Percentiles rank a stretch among this genome's conserved stretches.
phyloP scores from a whole-genome alignment of 2,797 vertebrate species.

The Molossus molossus region DNA sequence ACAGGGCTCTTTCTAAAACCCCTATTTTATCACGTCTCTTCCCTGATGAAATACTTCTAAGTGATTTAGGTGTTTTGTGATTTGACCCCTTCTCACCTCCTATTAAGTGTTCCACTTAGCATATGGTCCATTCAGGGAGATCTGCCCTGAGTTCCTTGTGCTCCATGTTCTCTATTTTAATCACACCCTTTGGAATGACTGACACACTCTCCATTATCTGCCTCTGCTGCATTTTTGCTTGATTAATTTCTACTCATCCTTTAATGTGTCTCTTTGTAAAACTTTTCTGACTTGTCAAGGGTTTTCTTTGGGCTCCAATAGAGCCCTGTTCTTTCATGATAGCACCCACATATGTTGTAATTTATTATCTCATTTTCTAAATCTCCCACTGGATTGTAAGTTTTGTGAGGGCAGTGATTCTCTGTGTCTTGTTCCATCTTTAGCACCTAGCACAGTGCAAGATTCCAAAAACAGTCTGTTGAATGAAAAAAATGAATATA shows the following conservation, averaged over 20 bases:
- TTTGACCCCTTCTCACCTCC: not conserved
- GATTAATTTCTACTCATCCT: not conserved
- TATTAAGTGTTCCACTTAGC: not conserved
- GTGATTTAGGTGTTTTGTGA: not conserved
- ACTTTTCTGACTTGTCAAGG: not conserved
- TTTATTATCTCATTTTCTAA: slow-evolving; percentile 16
- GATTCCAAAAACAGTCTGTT: not conserved
- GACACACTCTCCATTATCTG: not conserved
- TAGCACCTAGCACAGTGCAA: not conserved
- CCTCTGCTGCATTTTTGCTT: not conserved
- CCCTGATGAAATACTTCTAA: not conserved
- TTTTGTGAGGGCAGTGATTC: not conserved
- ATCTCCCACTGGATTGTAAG: not conserved
- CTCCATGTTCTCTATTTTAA: not conserved
- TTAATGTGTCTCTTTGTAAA: not conserved
- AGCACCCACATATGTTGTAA: not conserved
- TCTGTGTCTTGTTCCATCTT: not conserved
- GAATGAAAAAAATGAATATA: slow-evolving; percentile 34
- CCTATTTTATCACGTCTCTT: not conserved
- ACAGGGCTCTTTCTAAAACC: not conserved
- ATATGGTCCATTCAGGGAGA: not conserved
- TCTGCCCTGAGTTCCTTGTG: not conserved
- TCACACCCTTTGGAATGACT: not conserved
- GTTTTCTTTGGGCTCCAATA: not conserved
- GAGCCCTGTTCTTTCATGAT: not conserved